Evolutionary conservation across 2,888 invertebrate species (phyloP), one percentile per base, ranked within the genome.

Genomic region (Periphyllus acericola): DNA sequence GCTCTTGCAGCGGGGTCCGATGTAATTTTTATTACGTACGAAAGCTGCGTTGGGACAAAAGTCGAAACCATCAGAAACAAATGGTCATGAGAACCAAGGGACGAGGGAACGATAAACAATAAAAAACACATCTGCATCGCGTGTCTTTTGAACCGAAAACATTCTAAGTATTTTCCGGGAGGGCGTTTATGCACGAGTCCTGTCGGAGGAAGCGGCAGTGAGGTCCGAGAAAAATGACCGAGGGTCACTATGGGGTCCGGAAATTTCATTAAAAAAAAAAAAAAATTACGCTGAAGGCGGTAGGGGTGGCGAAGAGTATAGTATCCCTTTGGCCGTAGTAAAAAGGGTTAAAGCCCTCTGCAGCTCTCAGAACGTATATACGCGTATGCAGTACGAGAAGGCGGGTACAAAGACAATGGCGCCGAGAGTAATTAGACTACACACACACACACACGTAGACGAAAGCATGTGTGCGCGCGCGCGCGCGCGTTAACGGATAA

Each of bases 241-340:
- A 87, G 86, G 86, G 85, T 79, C 52, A n/a, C 34, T 21, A 78
- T 46, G 84, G 76, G 75, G 86, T 80, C 86, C 80, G 80, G 86
- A 87, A 87, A 87, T 87, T 87, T 80, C 80, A 87, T 87, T 87
- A 87, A 80, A 87, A 87, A 78, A 79, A 76, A 78, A 78, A 78
- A 36, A 83, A 83, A 85, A 85, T 1, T 1, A 46, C 52, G 52
- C 17, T 25, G 52, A n/a, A 0, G 8, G 32, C 19, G 34, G 34
- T 14, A 71, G 72, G n/a, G 8, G 52, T 9, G 40, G 25, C 14
- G 19, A n/a, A n/a, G n/a, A n/a, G n/a, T n/a, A n/a, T 17, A 36
- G 55, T 83, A 55, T 83, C 72, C 72, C 83, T 72, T 74, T 34
- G 83, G n/a, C n/a, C 74, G 17, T 17, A 55, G 55, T 66, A 25